Conservation (phyloP, 2,888 invertebrate genomes). For the Callyntrura guangdongensis region DNA sequence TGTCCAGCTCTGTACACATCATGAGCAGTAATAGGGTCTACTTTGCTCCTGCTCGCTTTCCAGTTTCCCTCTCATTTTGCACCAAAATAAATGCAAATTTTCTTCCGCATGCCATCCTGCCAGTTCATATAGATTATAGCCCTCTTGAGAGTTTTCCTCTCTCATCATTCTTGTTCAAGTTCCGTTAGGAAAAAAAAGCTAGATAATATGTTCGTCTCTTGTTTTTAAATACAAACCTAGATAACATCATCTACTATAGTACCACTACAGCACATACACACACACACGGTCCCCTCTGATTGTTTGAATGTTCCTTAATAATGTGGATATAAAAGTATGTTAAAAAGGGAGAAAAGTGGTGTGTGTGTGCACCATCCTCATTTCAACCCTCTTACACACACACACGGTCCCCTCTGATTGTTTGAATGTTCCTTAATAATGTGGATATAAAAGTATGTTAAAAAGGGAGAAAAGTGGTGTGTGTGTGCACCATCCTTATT, state of each 20-base stretch:
- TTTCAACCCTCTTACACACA: conserved; percentile 15
- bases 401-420: background rate
- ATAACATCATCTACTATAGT: conserved; percentile 42
- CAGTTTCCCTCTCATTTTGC: conserved; percentile 61
- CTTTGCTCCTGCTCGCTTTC: conserved; percentile 5
- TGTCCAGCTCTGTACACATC: background rate
- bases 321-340: conserved; percentile 6
- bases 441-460: background rate
- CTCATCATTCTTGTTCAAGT: conserved; percentile 70
- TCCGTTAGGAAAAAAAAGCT: conserved; percentile 56
- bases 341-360: background rate
- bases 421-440: background rate
- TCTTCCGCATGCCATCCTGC: conserved; percentile 71
- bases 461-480: conserved; percentile 1
- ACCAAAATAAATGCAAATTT: conserved; percentile 76
- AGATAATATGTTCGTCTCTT: conserved; percentile 64
- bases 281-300: background rate
- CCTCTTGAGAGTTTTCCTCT: conserved; percentile 69
- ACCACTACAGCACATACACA: background rate
- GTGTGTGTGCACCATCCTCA: background rate
- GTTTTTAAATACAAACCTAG: conserved; percentile 70
- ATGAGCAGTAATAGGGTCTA: background rate
- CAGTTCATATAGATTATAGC: conserved; percentile 70
- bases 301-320: background rate
- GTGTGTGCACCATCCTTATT: background rate